These are phyloP conservation scores for Catamblyrhynchus diadema DNA, from an alignment of 2,797 vertebrate genomes.

Conservation along the genomic window DNA sequence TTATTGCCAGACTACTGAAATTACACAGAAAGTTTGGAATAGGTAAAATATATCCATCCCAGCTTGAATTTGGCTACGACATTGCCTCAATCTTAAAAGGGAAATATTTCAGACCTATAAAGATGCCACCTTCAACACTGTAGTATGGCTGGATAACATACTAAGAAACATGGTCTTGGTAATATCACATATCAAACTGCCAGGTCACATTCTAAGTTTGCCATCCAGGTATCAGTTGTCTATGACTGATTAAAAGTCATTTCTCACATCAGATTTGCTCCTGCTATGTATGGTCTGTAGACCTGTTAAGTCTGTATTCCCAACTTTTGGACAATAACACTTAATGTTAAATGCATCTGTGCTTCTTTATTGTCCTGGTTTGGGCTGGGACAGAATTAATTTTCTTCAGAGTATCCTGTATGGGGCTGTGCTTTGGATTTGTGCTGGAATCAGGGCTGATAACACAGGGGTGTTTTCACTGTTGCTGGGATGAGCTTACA, in stretches of 20 bases:
- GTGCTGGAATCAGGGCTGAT: not conserved
- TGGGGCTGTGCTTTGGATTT: not conserved
- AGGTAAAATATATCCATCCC: not conserved
- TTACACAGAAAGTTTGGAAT: not conserved
- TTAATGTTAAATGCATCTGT: not conserved
- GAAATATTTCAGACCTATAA: not conserved
- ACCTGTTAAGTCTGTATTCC: not conserved
- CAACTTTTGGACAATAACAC: not conserved
- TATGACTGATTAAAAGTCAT: not conserved
- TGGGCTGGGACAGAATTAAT: not conserved
- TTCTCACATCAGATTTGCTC: not conserved
- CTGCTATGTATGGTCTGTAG: accelerated
- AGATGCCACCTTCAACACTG: not conserved
- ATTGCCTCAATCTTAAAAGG: not conserved
- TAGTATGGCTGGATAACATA: not conserved
- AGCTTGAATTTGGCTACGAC: not conserved
- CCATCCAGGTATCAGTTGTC: not conserved
- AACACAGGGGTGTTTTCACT: not conserved
- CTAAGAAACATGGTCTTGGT: not conserved
- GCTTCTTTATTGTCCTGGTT: not conserved
- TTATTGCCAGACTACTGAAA: not conserved
- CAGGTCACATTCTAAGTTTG: not conserved
- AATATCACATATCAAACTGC: not conserved
- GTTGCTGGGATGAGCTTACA: not conserved
- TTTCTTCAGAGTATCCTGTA: not conserved